phyloP scores from a whole-genome alignment of 2,113 vertebrate genomes.

The Erpornis zantholeuca region DNA sequence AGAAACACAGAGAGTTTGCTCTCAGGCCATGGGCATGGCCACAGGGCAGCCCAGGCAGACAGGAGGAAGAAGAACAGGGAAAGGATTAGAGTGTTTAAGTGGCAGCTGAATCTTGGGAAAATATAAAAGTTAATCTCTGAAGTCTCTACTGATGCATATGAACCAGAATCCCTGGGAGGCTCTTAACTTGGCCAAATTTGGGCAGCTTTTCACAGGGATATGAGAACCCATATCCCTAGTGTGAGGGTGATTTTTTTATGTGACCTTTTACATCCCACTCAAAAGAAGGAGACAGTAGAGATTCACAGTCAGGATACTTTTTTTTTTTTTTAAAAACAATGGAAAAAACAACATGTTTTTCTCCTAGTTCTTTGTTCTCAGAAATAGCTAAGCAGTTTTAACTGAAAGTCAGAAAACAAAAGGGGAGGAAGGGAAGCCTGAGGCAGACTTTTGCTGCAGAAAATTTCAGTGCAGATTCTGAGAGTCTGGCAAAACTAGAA shows the following conservation, averaged over 20 bases:
- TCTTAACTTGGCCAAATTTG: constrained; percentile 55
- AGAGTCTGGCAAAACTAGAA: constrained; percentile 21
- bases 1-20: neutral
- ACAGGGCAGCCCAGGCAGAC: constrained; percentile 21
- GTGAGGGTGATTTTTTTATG: neutral
- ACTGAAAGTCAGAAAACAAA: constrained; percentile 47
- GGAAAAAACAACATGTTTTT: constrained; percentile 47
- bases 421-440: constrained; percentile 43
- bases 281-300: neutral
- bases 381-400: constrained; percentile 55
- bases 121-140: constrained; percentile 49
- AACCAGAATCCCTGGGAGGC: constrained; percentile 44
- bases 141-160: constrained; percentile 55
- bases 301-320: neutral
- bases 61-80: neutral
- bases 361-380: constrained; percentile 31
- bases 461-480: constrained; percentile 41
- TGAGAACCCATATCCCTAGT: neutral
- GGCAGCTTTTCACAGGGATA: constrained; percentile 21
- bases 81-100: constrained; percentile 24
- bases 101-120: constrained; percentile 49
- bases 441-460: constrained; percentile 40
- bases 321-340: neutral
- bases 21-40: constrained; percentile 20
- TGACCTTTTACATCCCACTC: constrained; percentile 31